These are phyloP conservation scores for Coreius guichenoti DNA, from an alignment of 2,797 vertebrate genomes.

Conservation along the genomic window DNA sequence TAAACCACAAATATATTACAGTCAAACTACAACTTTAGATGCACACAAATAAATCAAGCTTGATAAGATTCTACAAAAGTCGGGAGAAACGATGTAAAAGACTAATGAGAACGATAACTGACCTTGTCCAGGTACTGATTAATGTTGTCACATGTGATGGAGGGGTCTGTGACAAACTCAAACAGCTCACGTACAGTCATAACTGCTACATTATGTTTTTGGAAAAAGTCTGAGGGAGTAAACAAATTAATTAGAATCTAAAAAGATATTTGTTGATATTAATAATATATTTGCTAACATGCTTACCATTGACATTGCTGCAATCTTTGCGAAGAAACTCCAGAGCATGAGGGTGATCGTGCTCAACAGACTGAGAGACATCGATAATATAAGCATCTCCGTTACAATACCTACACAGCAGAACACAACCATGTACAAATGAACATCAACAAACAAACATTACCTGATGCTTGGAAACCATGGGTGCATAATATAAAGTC, in stretches of 20 bases:
- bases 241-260: slow-evolving; percentile 1
- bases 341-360: slow-evolving; percentile 92
- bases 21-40: background rate
- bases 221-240: slow-evolving; percentile 85
- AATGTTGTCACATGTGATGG: slow-evolving; percentile 86
- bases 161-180: slow-evolving; percentile 93
- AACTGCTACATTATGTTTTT: slow-evolving; percentile 84
- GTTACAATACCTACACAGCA: slow-evolving; percentile 79
- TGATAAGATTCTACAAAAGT: background rate
- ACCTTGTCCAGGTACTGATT: slow-evolving; percentile 91
- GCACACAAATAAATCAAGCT: background rate
- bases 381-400: slow-evolving; percentile 90
- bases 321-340: slow-evolving; percentile 97
- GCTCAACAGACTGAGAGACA: slow-evolving; percentile 95
- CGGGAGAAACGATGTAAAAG: background rate
- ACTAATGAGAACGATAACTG: slow-evolving; percentile 35
- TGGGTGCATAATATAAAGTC: background rate
- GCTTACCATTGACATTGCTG: slow-evolving; percentile 87
- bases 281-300: background rate
- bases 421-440: background rate
- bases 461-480: background rate
- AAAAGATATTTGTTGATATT: background rate
- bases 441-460: background rate
- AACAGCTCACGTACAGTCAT: slow-evolving; percentile 96
- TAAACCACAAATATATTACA: slow-evolving; percentile 51